These are phyloP conservation scores for Chromis chromis DNA, from an alignment of 2,797 vertebrate species.

Conservation along the genomic window DNA sequence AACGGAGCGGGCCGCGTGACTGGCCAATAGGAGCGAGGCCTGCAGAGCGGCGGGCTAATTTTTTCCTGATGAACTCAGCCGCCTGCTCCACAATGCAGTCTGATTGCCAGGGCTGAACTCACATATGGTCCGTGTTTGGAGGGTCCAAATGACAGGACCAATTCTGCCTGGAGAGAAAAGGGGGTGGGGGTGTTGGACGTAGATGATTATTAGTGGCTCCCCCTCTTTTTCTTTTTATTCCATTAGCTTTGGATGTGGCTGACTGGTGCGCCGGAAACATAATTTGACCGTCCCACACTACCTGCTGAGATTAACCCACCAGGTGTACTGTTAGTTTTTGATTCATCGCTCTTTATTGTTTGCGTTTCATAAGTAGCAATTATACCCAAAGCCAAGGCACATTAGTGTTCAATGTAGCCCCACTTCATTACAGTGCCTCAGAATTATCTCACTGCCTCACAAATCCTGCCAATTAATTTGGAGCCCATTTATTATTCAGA, in stretches of 20 bases:
- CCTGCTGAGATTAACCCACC: slow-evolving; percentile 34
- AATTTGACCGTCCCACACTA: slow-evolving; percentile 5
- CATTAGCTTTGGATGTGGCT: slow-evolving; percentile 49
- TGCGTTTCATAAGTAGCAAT: slow-evolving; percentile 56
- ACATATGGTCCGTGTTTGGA: slow-evolving; percentile 87
- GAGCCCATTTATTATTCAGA: slow-evolving; percentile 69
- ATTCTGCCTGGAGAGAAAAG: slow-evolving; percentile 75
- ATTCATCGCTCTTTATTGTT: slow-evolving; percentile 61
- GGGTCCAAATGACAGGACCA: slow-evolving; percentile 83
- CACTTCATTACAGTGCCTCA: slow-evolving; percentile 65
- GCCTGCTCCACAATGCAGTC: slow-evolving; percentile 86
- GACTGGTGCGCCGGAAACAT: slow-evolving; percentile 27
- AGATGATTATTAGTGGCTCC: slow-evolving; percentile 62
- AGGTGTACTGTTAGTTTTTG: slow-evolving; percentile 57
- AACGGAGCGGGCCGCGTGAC: slow-evolving; percentile 82
- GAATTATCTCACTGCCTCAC: slow-evolving; percentile 69
- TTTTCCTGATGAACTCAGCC: slow-evolving; percentile 91
- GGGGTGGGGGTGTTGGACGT: slow-evolving; percentile 57
- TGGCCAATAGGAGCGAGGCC: slow-evolving; percentile 84
- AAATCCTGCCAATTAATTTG: slow-evolving; percentile 78
- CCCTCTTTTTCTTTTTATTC: slow-evolving; percentile 49
- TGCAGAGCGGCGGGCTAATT: slow-evolving; percentile 86
- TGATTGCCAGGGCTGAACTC: slow-evolving; percentile 85
- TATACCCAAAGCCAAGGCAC: slow-evolving; percentile 57
- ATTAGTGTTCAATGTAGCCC: slow-evolving; percentile 59